These are phyloP conservation scores for Campoplex nolae DNA, from an alignment of 2,888 invertebrate species.

Conservation along the genomic window DNA sequence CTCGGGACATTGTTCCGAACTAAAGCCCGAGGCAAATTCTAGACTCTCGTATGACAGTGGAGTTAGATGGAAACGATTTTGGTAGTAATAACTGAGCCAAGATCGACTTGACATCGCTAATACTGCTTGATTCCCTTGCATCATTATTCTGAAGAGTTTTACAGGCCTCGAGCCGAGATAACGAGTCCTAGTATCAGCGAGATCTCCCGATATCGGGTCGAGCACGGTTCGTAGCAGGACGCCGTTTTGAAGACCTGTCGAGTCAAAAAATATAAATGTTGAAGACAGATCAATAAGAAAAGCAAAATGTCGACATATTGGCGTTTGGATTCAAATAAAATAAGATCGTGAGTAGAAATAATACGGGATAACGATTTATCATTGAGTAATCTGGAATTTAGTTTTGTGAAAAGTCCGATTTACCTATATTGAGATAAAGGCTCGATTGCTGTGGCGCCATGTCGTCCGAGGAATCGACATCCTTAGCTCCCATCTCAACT, in stretches of 20 bases:
- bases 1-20: constrained; percentile 99
- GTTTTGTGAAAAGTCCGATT: background rate
- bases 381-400: background rate
- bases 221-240: constrained; percentile 96
- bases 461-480: constrained; percentile 86
- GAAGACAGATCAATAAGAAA: too few species aligned
- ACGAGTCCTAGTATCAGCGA: constrained; percentile 98
- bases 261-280: constrained; percentile 21
- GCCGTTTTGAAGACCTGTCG: constrained; percentile 94
- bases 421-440: constrained; percentile 96
- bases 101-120: constrained; percentile 98
- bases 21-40: constrained; percentile 99
- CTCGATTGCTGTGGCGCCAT: constrained; percentile 89
- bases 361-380: background rate
- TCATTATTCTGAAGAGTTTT: constrained; percentile 97
- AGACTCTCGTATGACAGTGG: constrained; percentile 98
- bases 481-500: constrained; percentile 94
- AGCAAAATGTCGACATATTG: background rate
- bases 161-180: constrained; percentile 98
- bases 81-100: constrained; percentile 99
- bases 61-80: constrained; percentile 97
- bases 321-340: background rate
- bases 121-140: constrained; percentile 98
- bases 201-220: constrained; percentile 97
- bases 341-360: background rate